phyloP scores from a whole-genome alignment of 2,888 invertebrate species.

The Troides oblongomaculatus region DNA sequence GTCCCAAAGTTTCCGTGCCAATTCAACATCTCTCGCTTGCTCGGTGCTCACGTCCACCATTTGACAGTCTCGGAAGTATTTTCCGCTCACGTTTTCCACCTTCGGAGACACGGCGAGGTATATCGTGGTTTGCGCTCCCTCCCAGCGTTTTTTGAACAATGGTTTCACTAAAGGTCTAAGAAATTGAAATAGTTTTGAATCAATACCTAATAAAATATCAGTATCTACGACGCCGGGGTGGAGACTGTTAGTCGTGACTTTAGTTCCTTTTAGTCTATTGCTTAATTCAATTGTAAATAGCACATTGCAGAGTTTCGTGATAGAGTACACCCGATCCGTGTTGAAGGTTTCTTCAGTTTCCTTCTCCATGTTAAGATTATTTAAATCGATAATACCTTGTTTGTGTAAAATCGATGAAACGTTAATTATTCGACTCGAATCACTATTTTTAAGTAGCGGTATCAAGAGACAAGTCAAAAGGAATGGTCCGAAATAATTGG shows the following conservation, averaged over 20 bases:
- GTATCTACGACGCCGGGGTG: slow-evolving; percentile 91
- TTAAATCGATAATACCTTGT: slow-evolving; percentile 38
- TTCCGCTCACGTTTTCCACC: slow-evolving; percentile 80
- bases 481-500: slow-evolving; percentile 82
- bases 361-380: slow-evolving; percentile 37
- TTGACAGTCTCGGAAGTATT: slow-evolving; percentile 81
- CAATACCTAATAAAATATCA: slow-evolving; percentile 77
- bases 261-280: slow-evolving; percentile 82
- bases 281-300: slow-evolving; percentile 86
- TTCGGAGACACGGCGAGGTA: slow-evolving; percentile 77
- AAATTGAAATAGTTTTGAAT: slow-evolving; percentile 37
- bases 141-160: slow-evolving; percentile 51
- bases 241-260: slow-evolving; percentile 87
- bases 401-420: slow-evolving; percentile 49
- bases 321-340: slow-evolving; percentile 43
- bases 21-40: slow-evolving; percentile 66
- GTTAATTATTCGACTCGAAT: slow-evolving; percentile 50
- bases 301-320: slow-evolving; percentile 88
- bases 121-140: slow-evolving; percentile 76
- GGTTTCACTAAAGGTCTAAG: slow-evolving; percentile 58
- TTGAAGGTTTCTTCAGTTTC: slow-evolving; percentile 15
- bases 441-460: slow-evolving; percentile 50
- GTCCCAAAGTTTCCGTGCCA: slow-evolving; percentile 82
- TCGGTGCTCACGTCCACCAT: slow-evolving; percentile 54
- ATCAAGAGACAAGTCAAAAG: slow-evolving; percentile 81